Conservation (phyloP, 2,888 invertebrate genomes). For the Drosophila paracracens region DNA sequence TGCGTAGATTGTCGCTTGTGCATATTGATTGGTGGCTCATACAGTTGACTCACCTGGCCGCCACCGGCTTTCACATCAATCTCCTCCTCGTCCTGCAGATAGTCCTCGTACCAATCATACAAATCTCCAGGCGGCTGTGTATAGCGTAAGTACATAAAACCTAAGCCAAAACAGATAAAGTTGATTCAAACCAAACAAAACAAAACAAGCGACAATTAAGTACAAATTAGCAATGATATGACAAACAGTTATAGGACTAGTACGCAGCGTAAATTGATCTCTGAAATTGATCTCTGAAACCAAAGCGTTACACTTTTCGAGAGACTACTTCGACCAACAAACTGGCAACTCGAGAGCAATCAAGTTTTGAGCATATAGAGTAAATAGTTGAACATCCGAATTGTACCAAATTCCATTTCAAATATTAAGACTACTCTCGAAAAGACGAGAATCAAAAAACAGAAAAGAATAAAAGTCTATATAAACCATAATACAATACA, state of each 20-base stretch:
- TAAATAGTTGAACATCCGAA: background rate
- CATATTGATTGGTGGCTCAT: conserved; percentile 64
- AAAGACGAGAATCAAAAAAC: background rate
- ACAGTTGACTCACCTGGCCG: conserved; percentile 89
- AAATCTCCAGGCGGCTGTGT: conserved; percentile 98
- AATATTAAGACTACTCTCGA: background rate
- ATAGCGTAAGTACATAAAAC: conserved; percentile 93
- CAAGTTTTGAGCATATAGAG: background rate
- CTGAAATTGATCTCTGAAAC: background rate
- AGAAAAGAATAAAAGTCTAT: background rate
- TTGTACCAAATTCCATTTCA: background rate
- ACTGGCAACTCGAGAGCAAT: background rate
- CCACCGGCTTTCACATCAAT: conserved; percentile 99
- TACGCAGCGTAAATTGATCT: conserved; percentile 7
- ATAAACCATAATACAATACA: background rate
- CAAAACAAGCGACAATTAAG: conserved; percentile 9
- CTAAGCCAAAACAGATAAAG: conserved; percentile 75
- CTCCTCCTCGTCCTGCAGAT: conserved; percentile 98
- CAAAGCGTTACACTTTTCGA: background rate
- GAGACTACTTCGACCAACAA: background rate
- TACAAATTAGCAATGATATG: conserved; percentile 8
- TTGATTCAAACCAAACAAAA: background rate
- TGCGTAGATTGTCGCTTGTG: conserved; percentile 2
- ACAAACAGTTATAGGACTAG: conserved; percentile 7
- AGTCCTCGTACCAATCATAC: conserved; percentile 98